Evolutionary conservation across 2,797 vertebrate species (phyloP).

Genomic region (Avahi laniger): DNA sequence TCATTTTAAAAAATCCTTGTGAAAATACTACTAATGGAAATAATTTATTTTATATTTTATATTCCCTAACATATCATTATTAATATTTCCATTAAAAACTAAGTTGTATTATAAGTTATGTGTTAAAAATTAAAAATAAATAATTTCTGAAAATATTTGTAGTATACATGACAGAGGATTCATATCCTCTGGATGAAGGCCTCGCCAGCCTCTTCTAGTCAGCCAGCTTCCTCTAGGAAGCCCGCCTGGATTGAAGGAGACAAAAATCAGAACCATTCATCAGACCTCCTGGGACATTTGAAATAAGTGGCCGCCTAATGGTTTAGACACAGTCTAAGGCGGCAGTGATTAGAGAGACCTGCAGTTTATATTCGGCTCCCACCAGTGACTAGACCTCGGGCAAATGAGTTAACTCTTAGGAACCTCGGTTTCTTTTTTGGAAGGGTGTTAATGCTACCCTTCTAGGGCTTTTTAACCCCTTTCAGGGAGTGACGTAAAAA

Average conservation of each 20-base stretch:
- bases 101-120: neutral
- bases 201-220: neutral
- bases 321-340: neutral
- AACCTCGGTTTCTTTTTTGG: neutral
- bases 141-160: neutral
- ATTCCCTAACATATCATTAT: neutral
- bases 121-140: neutral
- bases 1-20: neutral
- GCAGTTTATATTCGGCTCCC: neutral
- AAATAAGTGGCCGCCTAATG: neutral
- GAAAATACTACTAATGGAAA: neutral
- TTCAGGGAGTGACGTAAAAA: neutral
- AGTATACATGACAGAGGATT: neutral
- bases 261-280: neutral
- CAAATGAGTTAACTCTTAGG: neutral
- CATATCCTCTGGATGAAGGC: neutral
- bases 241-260: neutral
- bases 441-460: neutral
- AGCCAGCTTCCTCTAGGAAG: constrained; percentile 3
- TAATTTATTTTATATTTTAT: neutral
- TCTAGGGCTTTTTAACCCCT: too few species aligned
- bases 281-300: too few species aligned
- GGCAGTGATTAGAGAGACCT: neutral
- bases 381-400: neutral
- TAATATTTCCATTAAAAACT: neutral